Percentiles rank a stretch among this genome's conserved stretches.
phyloP scores from a whole-genome alignment of 1,140 invertebrate genomes.

The Pseudomyrmex dendroicus region DNA sequence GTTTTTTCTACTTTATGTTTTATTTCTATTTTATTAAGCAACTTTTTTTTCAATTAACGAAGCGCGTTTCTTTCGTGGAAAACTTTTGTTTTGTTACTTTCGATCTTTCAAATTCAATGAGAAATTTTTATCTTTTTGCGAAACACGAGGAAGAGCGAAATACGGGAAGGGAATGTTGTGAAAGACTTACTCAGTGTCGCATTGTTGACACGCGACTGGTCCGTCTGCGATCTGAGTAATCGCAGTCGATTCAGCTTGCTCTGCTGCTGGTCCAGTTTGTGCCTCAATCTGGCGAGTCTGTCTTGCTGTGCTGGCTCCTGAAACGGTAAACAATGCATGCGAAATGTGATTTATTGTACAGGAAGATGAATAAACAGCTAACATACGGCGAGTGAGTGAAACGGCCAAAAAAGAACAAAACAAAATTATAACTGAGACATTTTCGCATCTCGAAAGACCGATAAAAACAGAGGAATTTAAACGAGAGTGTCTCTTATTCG shows the following conservation, averaged over 20 bases:
- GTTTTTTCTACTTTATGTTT: too few species aligned
- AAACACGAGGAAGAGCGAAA: neutral
- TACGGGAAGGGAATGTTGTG: constrained; percentile 33
- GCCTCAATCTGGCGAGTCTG: constrained; percentile 92
- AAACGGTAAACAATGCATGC: constrained; percentile 74
- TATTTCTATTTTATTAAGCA: neutral
- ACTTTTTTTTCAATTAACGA: neutral
- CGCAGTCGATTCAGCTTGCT: constrained; percentile 95
- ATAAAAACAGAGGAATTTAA: neutral
- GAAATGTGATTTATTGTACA: neutral
- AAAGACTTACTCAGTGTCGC: constrained; percentile 94
- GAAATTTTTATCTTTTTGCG: too few species aligned
- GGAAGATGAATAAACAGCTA: neutral
- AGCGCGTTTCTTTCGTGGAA: neutral
- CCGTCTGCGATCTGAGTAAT: constrained; percentile 95
- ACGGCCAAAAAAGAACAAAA: neutral
- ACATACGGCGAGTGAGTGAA: neutral
- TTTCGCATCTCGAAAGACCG: neutral
- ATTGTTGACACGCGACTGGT: constrained; percentile 95
- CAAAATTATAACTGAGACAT: too few species aligned
- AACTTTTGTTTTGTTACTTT: too few species aligned
- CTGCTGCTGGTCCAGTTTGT: constrained; percentile 97
- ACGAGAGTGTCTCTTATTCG: neutral
- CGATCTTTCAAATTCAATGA: neutral
- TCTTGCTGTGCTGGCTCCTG: constrained; percentile 94